Base-by-base conservation (phyloP, 2,888 invertebrate species). In the Chloroclystis v-ata region DNA sequence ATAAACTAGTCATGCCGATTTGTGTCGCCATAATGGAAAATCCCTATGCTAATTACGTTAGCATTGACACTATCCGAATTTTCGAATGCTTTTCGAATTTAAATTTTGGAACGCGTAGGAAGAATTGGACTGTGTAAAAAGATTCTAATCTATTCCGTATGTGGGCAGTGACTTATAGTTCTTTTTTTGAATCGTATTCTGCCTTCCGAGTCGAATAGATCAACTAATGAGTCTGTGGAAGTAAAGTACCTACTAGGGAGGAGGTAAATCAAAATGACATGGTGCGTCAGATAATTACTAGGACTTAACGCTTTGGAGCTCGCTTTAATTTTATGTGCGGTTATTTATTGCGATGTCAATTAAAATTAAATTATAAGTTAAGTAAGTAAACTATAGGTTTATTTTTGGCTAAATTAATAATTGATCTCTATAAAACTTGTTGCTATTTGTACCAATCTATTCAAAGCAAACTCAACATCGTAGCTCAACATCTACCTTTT, bases 101-200 rank as follows among this genome's bases (percentile, higher is more conserved):
- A 69, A 74, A 77, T 75, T 81, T 74, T 77, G 73, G 68, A 76
- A 62, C 57, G 58, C 78, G 86, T 85, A 73, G 85, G 85, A 61
- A 61, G 79, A 82, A 80, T 78, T 80, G 75, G 61, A 60, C 55
- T 74, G 65, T 75, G 65, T 80, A 75, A 75, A 75, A 77, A 82
- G 79, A 82, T 81, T 80, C 75, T 77, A 82, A 81, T 82, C 82
- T 69, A 72, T 73, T 72, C 63, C 64, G 67, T 66, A 70, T 74
- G 78, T 75, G 80, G 86, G 85, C 58, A 72, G 77, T 79, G 78
- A 87, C 71, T 78, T 83, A 85, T 84, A 61, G 70, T 63, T 67
- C 68, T 72, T 76, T 75, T 69, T 69, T 46, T 75, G 65, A 76
- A 63, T 63, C 66, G 72, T 73, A 78, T 79, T 75, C 75, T 62